phyloP scores from a whole-genome alignment of 2,888 invertebrate genomes.

The Melolontha melolontha region DNA sequence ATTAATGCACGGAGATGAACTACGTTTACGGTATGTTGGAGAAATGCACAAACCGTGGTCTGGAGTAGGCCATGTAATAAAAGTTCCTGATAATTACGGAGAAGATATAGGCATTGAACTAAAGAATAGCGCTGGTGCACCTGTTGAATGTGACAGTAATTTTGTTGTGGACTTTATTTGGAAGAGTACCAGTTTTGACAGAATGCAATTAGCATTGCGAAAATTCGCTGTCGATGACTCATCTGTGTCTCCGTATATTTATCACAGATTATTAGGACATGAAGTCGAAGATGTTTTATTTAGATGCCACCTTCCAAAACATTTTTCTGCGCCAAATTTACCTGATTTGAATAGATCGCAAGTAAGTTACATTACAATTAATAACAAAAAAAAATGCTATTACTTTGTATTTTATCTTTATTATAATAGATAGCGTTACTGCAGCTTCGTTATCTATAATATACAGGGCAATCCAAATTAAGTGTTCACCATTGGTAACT shows the following conservation, averaged over 20 bases:
- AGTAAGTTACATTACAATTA: conserved; percentile 47
- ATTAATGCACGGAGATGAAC: conserved; percentile 98
- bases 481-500: too few species aligned
- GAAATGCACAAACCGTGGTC: conserved; percentile 96
- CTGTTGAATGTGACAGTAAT: conserved; percentile 92
- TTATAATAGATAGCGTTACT: too few species aligned
- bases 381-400: too few species aligned
- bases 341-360: conserved; percentile 98
- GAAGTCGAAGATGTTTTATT: conserved; percentile 94
- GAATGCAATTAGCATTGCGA: conserved; percentile 94
- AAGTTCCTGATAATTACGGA: conserved; percentile 94
- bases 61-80: conserved; percentile 98
- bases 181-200: conserved; percentile 98
- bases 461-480: too few species aligned
- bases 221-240: conserved; percentile 97
- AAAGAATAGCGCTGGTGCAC: conserved; percentile 93
- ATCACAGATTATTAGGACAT: conserved; percentile 94
- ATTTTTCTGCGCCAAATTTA: conserved; percentile 96
- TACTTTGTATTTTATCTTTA: background rate
- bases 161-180: conserved; percentile 99
- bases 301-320: conserved; percentile 92
- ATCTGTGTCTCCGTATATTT: conserved; percentile 97
- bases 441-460: too few species aligned
- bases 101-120: conserved; percentile 98
- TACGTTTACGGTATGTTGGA: conserved; percentile 91